phyloP scores from a whole-genome alignment of 2,113 vertebrate species.

The Thymallus thymallus region DNA sequence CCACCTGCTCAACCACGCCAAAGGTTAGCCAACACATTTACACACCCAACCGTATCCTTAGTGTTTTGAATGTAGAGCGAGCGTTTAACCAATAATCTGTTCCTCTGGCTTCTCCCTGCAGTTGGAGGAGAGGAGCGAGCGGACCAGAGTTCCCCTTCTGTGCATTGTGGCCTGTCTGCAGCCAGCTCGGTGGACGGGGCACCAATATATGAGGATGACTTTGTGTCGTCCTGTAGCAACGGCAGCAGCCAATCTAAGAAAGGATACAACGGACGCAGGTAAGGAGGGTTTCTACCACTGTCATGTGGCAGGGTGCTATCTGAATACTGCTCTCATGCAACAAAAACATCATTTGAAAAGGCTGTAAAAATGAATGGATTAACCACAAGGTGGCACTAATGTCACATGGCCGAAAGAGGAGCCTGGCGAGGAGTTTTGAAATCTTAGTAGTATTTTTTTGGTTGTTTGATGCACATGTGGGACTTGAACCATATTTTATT shows the following conservation, averaged over 20 bases:
- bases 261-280: slow-evolving; percentile 77
- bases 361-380: neutral
- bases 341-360: neutral
- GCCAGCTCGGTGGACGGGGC: slow-evolving; percentile 66
- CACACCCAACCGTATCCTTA: neutral
- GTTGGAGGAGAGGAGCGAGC: slow-evolving; percentile 75
- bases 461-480: too few relatives aligned
- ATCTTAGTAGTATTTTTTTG: neutral
- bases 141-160: slow-evolving; percentile 58
- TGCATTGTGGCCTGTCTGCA: slow-evolving; percentile 61
- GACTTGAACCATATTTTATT: too few relatives aligned
- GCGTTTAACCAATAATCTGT: neutral
- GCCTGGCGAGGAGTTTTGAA: too few relatives aligned
- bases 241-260: slow-evolving; percentile 73
- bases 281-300: slow-evolving; percentile 22
- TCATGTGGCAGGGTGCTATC: too few relatives aligned
- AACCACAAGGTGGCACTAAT: slow-evolving; percentile 55
- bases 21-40: slow-evolving; percentile 71
- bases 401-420: slow-evolving; percentile 20
- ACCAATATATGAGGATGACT: slow-evolving; percentile 85
- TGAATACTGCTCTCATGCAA: too few relatives aligned
- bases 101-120: neutral
- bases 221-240: slow-evolving; percentile 80
- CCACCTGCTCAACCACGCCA: slow-evolving; percentile 76
- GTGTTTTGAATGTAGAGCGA: neutral